Evolutionary conservation across 2,888 invertebrate genomes (phyloP), one percentile per base, ranked within the genome.

Genomic region (Drosophila neoperkinsi): DNA sequence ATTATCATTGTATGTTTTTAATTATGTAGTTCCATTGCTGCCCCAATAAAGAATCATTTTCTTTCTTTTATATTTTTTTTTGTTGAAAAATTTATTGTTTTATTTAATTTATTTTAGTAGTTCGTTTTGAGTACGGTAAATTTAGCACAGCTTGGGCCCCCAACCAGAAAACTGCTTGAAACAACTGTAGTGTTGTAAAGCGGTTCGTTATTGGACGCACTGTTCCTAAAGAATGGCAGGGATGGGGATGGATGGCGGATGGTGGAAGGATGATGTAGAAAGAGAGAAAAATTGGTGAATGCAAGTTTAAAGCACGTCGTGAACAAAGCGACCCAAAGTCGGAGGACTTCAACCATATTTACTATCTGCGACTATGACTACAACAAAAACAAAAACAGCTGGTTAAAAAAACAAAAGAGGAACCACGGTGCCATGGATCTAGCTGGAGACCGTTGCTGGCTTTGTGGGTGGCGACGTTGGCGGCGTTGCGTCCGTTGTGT

Each of bases 391-490:
- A 77, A 68, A 46, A 77, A 52, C 52, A 71, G 69, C 74, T 62
- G 56, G n/a, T 1, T 53, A 56, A 53, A 55, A 28, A 52, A 56
- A 52, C 50, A 28, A 56, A 31, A 11, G 6, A 18, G 21, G 36
- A 33, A 31, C 21, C n/a, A 28, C 13, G 4, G 13, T 34, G 4
- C 9, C 30, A 18, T 43, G 43, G 28, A 30, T 77, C 57, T 86
- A 84, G 58, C 65, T 70, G 51, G 74, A 64, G 1, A 90, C 88
- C 25, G 92, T 70, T 28, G 89, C 86, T 13, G 92, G 88, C 61
- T 92, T 92, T 51, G 91, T 59, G 55, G 90, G 82, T 53, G 84
- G 82, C 52, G 84, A 66, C 46, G 85, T 28, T 13, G 79, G 56
- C 6, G 83, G 73, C 51, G 84, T 64, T 55, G 77, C 31, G 46